A percentile compares a stretch with the other conserved stretches of the same genome.
Evolutionary conservation across 2,888 invertebrate species (phyloP).

Genomic region (Lysandra coridon): DNA sequence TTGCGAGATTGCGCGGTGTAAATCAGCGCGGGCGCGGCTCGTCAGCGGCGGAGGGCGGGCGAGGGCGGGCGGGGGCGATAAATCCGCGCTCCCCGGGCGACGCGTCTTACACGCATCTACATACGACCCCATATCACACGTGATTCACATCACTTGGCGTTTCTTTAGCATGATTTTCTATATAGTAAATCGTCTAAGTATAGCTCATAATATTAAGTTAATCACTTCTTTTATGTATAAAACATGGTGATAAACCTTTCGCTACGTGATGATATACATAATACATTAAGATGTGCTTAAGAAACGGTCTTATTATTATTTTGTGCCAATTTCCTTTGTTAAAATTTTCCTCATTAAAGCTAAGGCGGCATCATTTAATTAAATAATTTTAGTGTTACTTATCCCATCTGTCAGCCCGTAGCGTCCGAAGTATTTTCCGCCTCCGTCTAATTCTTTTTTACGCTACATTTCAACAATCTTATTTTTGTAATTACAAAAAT

Average conservation of each 20-base stretch:
- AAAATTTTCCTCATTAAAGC: slow-evolving; percentile 17
- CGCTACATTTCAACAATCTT: slow-evolving; percentile 81
- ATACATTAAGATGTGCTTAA: not conserved
- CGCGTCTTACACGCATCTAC: slow-evolving; percentile 58
- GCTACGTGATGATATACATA: not conserved
- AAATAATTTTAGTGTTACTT: slow-evolving; percentile 42
- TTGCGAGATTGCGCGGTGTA: slow-evolving; percentile 79
- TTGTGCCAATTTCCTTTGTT: slow-evolving; percentile 27
- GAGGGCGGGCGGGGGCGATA: slow-evolving; percentile 58
- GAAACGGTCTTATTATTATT: not conserved
- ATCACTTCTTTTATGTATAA: not conserved
- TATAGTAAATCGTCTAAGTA: not conserved
- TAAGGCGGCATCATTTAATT: slow-evolving; percentile 21
- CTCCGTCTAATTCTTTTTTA: slow-evolving; percentile 78
- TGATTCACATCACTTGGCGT: not conserved
- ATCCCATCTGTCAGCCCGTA: slow-evolving; percentile 63
- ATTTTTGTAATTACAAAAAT: slow-evolving; percentile 82
- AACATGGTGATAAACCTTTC: not conserved
- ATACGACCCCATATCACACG: slow-evolving; percentile 40
- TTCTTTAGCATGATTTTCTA: not conserved
- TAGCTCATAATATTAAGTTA: not conserved
- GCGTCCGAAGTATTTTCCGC: slow-evolving; percentile 67
- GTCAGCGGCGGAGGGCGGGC: slow-evolving; percentile 57
- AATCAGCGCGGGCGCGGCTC: slow-evolving; percentile 68
- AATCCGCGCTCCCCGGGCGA: slow-evolving; percentile 76